phyloP scores from a whole-genome alignment of 2,888 invertebrate genomes.

The Apamea monoglypha region DNA sequence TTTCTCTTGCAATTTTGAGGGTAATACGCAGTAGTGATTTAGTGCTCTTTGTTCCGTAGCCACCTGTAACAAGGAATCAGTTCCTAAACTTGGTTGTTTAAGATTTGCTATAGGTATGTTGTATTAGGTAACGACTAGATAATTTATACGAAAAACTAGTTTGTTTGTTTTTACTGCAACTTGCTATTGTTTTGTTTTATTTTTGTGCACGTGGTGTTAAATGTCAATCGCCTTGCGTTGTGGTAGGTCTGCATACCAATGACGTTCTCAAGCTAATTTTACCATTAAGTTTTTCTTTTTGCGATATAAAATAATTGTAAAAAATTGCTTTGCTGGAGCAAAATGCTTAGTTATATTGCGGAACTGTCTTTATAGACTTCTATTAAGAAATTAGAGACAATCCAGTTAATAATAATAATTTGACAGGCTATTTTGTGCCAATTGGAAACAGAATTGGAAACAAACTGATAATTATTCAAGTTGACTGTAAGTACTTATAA shows the following conservation, averaged over 20 bases:
- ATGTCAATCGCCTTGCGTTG: conserved; percentile 16
- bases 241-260: conserved; percentile 22
- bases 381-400: too few relatives aligned
- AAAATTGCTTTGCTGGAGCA: neutral
- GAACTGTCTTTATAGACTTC: neutral
- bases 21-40: conserved; percentile 35
- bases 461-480: neutral
- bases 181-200: neutral
- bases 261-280: too few relatives aligned
- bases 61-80: neutral
- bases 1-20: conserved; percentile 71
- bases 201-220: conserved; percentile 35
- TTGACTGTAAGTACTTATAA: neutral
- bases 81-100: neutral
- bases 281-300: neutral
- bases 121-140: neutral
- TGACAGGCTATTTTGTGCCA: neutral
- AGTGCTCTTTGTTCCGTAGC: conserved; percentile 30
- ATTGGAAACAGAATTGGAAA: neutral
- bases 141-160: neutral
- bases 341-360: neutral
- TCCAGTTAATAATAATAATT: neutral
- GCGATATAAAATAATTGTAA: neutral
- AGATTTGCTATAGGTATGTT: neutral
- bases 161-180: neutral